phyloP scores from a whole-genome alignment of 2,888 invertebrate genomes.

The Aleiodes alternator region DNA sequence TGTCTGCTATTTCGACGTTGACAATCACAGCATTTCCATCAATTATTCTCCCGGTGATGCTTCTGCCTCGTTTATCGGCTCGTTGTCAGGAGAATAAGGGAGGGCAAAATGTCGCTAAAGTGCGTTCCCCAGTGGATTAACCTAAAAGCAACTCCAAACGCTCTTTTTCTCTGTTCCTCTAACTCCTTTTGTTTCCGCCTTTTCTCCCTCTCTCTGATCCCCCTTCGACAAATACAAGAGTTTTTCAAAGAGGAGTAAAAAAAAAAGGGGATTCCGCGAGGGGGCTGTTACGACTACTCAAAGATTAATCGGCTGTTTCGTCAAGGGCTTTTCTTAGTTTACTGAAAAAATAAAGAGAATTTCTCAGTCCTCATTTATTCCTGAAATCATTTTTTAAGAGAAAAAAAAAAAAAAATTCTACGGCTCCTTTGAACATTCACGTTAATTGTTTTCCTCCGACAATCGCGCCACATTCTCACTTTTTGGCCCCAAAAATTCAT shows the following conservation, averaged over 20 bases:
- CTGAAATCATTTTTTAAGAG: slow-evolving; percentile 11
- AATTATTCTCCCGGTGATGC: slow-evolving; percentile 38
- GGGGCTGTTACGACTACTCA: slow-evolving; percentile 62
- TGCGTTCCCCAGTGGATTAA: slow-evolving; percentile 37
- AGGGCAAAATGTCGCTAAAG: slow-evolving; percentile 35
- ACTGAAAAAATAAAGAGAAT: slow-evolving; percentile 16
- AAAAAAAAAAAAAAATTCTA: neutral
- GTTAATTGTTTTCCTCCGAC: neutral
- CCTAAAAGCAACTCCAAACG: slow-evolving; percentile 39
- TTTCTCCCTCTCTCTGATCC: neutral
- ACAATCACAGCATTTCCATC: slow-evolving; percentile 39
- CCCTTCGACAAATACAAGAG: slow-evolving; percentile 36
- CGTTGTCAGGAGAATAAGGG: neutral
- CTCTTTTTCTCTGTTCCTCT: slow-evolving; percentile 16
- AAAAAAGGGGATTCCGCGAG: slow-evolving; percentile 50
- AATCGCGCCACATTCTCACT: too few species aligned
- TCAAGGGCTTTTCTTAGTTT: slow-evolving; percentile 22
- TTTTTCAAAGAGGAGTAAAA: slow-evolving; percentile 3
- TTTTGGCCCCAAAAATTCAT: neutral
- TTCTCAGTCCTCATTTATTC: neutral
- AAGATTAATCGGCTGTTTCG: slow-evolving; percentile 56
- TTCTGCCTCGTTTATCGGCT: slow-evolving; percentile 33
- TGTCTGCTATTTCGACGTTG: slow-evolving; percentile 40
- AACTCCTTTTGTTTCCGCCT: slow-evolving; percentile 20
- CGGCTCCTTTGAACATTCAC: neutral